A percentile compares a stretch with the other conserved stretches of the same genome.
Conservation (phyloP, 2,888 invertebrate genomes). For the Tolmerus cingulatus region DNA sequence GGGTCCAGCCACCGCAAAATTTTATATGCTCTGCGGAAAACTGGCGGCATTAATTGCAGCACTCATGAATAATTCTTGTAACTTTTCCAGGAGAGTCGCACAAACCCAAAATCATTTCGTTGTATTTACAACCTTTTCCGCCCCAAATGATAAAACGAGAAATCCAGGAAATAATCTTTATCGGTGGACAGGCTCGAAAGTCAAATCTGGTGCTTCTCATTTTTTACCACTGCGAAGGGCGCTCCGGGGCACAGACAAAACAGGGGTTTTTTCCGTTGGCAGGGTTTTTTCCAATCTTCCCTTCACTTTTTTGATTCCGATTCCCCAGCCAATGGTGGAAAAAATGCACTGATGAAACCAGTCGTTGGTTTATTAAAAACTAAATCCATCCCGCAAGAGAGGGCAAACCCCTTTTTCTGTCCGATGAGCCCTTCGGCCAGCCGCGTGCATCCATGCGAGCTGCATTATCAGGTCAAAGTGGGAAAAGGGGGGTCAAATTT, state of each 20-base stretch:
- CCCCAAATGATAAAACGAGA: neutral
- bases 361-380: slow-evolving; percentile 39
- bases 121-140: neutral
- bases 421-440: neutral
- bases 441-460: neutral
- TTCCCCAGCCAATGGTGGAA: neutral
- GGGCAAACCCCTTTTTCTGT: neutral
- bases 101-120: neutral
- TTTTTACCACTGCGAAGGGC: neutral
- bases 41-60: slow-evolving; percentile 14
- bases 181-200: slow-evolving; percentile 5
- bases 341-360: slow-evolving; percentile 2
- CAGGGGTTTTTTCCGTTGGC: neutral
- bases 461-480: slow-evolving; percentile 16
- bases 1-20: neutral
- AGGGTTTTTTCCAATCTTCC: neutral
- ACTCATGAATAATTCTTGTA: slow-evolving; percentile 23
- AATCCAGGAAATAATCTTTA: slow-evolving; percentile 36
- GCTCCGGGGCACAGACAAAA: neutral
- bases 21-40: neutral
- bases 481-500: slow-evolving; percentile 17
- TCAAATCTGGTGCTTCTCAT: slow-evolving; percentile 18
- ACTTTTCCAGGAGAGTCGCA: neutral
- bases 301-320: neutral
- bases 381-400: neutral